A percentile compares a stretch with the other conserved stretches of the same genome.
Conservation (phyloP, 2,797 vertebrate species). For the Masticophis lateralis region DNA sequence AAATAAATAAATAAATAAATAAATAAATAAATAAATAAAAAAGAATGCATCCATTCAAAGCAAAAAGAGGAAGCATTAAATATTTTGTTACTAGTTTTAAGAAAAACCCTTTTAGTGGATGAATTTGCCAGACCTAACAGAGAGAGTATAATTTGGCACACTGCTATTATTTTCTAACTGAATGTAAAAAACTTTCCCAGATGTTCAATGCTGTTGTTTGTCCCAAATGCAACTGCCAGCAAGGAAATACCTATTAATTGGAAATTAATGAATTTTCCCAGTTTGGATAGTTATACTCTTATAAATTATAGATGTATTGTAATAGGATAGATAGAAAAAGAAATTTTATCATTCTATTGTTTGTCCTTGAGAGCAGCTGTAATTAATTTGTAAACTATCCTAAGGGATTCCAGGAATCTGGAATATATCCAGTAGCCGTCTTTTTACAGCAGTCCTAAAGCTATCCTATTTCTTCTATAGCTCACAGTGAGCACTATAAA, state of each 20-base stretch:
- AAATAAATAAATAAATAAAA: neutral
- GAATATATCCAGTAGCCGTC: neutral
- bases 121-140: neutral
- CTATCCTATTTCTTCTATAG: neutral
- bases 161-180: neutral
- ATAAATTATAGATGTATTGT: conserved; percentile 9
- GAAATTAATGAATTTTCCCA: neutral
- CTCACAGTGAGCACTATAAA: neutral
- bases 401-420: neutral
- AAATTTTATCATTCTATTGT: conserved; percentile 1
- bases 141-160: neutral
- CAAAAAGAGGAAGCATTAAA: neutral
- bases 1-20: neutral
- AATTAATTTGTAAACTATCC: neutral
- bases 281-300: neutral
- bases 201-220: neutral
- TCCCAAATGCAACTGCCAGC: neutral
- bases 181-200: neutral
- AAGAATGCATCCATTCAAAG: neutral
- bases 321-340: neutral
- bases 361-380: neutral
- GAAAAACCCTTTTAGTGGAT: neutral
- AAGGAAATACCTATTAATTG: neutral
- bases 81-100: neutral
- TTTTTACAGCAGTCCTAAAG: neutral